Percentiles rank a stretch among this genome's conserved stretches.
These are phyloP conservation scores for Labeo rohita DNA, from an alignment of 2,113 vertebrate genomes.

Conservation along the genomic window DNA sequence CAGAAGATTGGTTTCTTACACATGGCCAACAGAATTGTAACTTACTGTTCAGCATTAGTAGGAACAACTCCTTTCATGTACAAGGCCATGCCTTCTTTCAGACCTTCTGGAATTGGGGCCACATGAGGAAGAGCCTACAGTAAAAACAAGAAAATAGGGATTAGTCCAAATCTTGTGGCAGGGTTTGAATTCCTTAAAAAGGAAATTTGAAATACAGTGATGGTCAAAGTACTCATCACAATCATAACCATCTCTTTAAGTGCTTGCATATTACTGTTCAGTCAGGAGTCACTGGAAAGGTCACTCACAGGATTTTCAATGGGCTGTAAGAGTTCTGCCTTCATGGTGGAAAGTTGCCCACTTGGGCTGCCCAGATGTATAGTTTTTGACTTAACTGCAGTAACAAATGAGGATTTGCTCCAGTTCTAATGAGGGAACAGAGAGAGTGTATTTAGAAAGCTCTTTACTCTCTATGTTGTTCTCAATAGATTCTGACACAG, in stretches of 20 bases:
- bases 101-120: slow-evolving; percentile 3
- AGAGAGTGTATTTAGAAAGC: not conserved
- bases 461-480: not conserved
- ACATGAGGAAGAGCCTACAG: slow-evolving; percentile 28
- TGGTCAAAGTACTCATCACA: not conserved
- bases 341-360: fast-evolving
- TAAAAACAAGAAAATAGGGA: not conserved
- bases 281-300: not conserved
- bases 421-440: not conserved
- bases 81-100: slow-evolving; percentile 32
- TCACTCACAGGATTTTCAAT: slow-evolving; percentile 15
- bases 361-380: not conserved
- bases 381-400: not conserved
- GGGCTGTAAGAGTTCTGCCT: not conserved
- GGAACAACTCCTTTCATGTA: slow-evolving; percentile 15
- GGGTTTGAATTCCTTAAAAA: not conserved
- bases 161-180: not conserved
- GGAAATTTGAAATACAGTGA: not conserved
- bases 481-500: not conserved
- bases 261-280: too few species aligned
- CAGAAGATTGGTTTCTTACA: not conserved
- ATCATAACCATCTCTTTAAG: too few species aligned
- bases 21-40: too few species aligned
- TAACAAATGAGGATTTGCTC: not conserved
- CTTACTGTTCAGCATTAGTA: not conserved